These are phyloP conservation scores for Calliopum simillimum DNA, from an alignment of 2,888 invertebrate genomes.

Conservation along the genomic window DNA sequence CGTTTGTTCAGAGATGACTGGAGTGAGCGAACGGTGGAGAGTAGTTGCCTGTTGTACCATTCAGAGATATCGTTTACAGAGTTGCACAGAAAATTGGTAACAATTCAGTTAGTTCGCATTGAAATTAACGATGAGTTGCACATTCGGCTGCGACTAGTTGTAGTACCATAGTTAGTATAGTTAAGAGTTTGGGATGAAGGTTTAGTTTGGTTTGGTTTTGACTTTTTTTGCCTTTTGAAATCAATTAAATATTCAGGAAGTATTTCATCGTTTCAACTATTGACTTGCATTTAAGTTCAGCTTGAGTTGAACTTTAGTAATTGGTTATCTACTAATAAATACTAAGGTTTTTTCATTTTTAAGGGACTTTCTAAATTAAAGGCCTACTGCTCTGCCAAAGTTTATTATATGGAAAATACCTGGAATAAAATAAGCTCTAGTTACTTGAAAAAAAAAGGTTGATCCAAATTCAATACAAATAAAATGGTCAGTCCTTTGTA, in stretches of 20 bases:
- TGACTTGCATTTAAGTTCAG: neutral
- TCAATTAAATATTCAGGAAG: no score
- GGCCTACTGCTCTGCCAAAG: no score
- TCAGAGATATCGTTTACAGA: constrained; percentile 34
- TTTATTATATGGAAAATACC: no score
- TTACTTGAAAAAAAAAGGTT: no score
- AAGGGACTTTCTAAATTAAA: no score
- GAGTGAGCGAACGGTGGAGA: neutral
- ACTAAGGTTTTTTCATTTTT: no score
- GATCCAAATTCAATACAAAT: no score
- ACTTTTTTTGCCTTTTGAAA: no score
- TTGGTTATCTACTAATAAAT: no score
- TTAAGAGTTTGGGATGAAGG: neutral
- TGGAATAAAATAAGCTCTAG: no score
- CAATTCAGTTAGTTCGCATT: neutral
- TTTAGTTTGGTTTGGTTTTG: neutral
- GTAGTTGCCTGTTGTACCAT: constrained; percentile 32
- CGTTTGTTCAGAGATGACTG: neutral
- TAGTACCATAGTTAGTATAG: neutral
- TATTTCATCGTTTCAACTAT: neutral
- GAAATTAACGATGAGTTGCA: neutral
- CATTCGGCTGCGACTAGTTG: neutral
- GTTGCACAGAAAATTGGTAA: constrained; percentile 20
- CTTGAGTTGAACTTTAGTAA: neutral
- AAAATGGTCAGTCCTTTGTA: no score